phyloP scores from a whole-genome alignment of 1,140 invertebrate species.

The Meloidogyne floridensis region DNA sequence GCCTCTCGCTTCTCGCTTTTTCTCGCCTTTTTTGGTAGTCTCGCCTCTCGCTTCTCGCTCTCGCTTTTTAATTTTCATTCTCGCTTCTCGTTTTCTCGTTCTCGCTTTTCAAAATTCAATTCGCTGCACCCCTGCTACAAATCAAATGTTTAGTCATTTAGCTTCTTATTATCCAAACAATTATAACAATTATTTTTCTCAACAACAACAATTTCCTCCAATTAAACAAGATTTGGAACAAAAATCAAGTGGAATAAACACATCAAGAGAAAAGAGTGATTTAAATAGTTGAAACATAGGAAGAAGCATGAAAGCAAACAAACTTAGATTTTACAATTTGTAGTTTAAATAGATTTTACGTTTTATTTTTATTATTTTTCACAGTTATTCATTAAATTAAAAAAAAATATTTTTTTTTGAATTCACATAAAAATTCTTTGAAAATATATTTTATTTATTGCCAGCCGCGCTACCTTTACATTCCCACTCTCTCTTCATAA shows the following conservation, averaged over 20 bases:
- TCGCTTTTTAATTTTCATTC: too few species aligned
- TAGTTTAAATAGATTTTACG: too few species aligned
- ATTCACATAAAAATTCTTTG: not conserved
- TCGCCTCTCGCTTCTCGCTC: too few species aligned
- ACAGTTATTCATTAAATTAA: too few species aligned
- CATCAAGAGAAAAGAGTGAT: not conserved
- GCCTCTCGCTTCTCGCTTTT: too few species aligned
- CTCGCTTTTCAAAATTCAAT: too few species aligned
- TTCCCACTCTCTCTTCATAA: not conserved
- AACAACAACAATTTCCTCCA: constrained; percentile 14
- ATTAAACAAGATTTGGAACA: constrained; percentile 6
- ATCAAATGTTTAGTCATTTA: constrained; percentile 5
- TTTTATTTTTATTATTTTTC: too few species aligned
- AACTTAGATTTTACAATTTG: not conserved
- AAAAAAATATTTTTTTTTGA: not conserved
- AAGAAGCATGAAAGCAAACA: too few species aligned
- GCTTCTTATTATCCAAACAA: constrained; percentile 26
- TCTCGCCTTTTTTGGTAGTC: too few species aligned
- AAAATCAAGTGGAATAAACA: constrained; percentile 15
- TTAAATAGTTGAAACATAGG: not conserved
- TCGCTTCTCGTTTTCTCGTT: too few species aligned
- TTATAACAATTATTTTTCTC: constrained; percentile 2
- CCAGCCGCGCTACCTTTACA: not conserved
- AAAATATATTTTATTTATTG: not conserved
- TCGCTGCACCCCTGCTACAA: too few species aligned